Conservation (phyloP, 2,888 invertebrate species). For the Deroplatys truncata region DNA sequence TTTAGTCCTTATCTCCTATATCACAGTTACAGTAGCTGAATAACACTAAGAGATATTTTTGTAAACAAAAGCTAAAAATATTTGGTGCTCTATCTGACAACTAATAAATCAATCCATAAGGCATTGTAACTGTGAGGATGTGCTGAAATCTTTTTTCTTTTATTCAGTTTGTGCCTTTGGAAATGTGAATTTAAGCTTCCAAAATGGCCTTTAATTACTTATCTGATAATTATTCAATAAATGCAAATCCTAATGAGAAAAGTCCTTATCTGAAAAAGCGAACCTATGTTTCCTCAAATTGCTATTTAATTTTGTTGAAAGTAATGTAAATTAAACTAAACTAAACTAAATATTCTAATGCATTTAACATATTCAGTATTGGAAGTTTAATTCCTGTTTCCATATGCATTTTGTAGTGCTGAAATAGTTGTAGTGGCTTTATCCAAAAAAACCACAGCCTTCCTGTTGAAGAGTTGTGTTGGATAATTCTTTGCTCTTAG, state of each 20-base stretch:
- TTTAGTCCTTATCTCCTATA: neutral
- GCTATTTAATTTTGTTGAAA: too few relatives aligned
- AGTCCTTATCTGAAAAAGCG: too few relatives aligned
- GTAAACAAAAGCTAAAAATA: too few relatives aligned
- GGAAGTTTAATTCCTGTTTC: neutral
- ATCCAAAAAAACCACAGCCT: neutral
- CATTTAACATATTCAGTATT: too few relatives aligned
- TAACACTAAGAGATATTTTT: neutral
- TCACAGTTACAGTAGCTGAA: neutral
- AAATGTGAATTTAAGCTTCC: neutral
- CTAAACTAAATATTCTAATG: too few relatives aligned
- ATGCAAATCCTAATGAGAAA: too few relatives aligned
- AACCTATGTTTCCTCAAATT: too few relatives aligned
- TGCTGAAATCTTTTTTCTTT: neutral
- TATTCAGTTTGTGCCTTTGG: neutral
- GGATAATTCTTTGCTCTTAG: neutral
- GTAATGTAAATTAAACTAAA: too few relatives aligned
- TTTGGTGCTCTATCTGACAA: neutral
- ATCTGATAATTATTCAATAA: neutral
- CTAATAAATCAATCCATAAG: neutral
- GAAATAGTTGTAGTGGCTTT: neutral
- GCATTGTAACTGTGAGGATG: neutral
- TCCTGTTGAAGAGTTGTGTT: slow-evolving; percentile 7
- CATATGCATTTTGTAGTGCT: neutral
- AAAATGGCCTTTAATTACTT: neutral